Evolutionary conservation across 2,113 vertebrate genomes (phyloP).

Genomic region (Felis chaus): DNA sequence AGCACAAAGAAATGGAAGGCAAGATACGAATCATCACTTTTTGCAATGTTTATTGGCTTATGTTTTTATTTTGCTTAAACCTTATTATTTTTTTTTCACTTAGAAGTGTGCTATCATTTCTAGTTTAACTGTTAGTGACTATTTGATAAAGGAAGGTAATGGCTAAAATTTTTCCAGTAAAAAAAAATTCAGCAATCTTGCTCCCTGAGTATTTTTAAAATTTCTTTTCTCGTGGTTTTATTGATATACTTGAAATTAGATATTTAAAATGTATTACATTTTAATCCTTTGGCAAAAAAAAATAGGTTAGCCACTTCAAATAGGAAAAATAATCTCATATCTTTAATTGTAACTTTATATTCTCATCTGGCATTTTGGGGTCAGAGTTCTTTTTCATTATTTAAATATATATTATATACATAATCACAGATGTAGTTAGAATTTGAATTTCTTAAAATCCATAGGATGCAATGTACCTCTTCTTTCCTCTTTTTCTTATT

Average conservation of each 20-base stretch:
- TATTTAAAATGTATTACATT: not conserved
- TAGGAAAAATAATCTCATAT: not conserved
- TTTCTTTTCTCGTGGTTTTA: not conserved
- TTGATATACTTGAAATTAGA: constrained; percentile 4
- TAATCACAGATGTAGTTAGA: not conserved
- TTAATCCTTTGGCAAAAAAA: not conserved
- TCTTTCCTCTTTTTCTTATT: not conserved
- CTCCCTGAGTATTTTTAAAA: not conserved
- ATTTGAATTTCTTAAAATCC: not conserved
- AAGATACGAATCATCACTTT: not conserved
- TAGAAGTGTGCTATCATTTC: not conserved
- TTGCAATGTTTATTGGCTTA: not conserved
- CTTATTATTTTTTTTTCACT: not conserved
- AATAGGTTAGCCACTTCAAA: not conserved
- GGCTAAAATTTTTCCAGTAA: not conserved
- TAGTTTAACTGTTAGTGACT: not conserved
- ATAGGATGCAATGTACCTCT: not conserved
- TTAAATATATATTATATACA: not conserved
- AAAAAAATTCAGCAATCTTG: not conserved
- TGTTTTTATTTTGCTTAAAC: not conserved
- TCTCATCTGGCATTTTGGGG: not conserved
- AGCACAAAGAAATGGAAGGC: not conserved
- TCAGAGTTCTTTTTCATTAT: not conserved
- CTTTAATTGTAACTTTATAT: not conserved
- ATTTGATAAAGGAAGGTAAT: not conserved